Percentiles rank a stretch among this genome's conserved stretches.
Conservation (phyloP, 1,140 invertebrate species). For the Muscidifurax raptorellus region DNA sequence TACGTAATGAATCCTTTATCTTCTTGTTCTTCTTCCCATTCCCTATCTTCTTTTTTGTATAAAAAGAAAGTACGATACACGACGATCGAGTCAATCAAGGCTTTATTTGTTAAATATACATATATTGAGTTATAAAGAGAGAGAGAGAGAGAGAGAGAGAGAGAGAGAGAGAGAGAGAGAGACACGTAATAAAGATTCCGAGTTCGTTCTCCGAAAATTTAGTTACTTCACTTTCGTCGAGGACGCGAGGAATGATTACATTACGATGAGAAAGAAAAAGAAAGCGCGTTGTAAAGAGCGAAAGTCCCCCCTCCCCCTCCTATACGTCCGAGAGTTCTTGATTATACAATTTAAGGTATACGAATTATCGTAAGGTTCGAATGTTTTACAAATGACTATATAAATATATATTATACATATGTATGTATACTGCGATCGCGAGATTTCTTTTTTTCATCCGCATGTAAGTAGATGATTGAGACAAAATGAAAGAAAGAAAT, state of each 20-base stretch:
- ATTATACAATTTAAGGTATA: constrained; percentile 41
- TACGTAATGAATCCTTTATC: constrained; percentile 23
- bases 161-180: not conserved
- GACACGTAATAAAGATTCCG: not conserved
- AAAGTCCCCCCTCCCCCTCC: not conserved
- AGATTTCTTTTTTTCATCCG: constrained; percentile 10
- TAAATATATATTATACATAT: not conserved
- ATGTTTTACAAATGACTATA: constrained; percentile 10
- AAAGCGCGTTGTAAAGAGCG: constrained; percentile 23
- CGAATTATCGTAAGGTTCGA: constrained; percentile 39
- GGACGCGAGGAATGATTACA: not conserved
- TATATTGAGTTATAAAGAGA: constrained; percentile 2
- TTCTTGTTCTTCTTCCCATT: not conserved
- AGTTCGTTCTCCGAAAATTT: constrained; percentile 14
- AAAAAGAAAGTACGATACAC: not conserved
- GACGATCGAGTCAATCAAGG: constrained; percentile 35
- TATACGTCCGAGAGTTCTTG: constrained; percentile 5
- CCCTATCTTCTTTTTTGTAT: not conserved
- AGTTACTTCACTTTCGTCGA: constrained; percentile 13
- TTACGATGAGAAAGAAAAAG: not conserved
- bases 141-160: not conserved
- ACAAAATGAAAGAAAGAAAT: not conserved
- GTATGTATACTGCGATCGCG: constrained; percentile 20
- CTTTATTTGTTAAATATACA: constrained; percentile 45
- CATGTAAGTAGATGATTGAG: constrained; percentile 5